These are phyloP conservation scores for Cyanistes caeruleus DNA, from an alignment of 2,113 vertebrate genomes.

Conservation along the genomic window DNA sequence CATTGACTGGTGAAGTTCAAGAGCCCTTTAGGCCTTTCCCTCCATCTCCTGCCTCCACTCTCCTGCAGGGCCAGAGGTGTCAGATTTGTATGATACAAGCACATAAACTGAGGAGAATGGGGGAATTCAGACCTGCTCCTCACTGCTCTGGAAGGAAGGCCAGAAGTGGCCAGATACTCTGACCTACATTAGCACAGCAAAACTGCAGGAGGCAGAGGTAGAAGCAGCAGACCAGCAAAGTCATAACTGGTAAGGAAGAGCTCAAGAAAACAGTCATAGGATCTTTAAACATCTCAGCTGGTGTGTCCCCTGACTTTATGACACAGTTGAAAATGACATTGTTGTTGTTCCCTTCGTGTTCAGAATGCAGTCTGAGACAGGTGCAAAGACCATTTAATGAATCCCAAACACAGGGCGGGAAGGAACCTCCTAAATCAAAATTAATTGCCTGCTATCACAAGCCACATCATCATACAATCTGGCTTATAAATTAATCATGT, in stretches of 20 bases:
- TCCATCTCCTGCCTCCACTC: background rate
- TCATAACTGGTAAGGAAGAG: background rate
- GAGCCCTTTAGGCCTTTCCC: background rate
- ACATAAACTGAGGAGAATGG: background rate
- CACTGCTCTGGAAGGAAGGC: background rate
- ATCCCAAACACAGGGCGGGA: background rate
- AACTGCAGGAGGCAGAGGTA: background rate
- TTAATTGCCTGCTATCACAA: constrained; percentile 39
- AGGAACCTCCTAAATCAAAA: constrained; percentile 41
- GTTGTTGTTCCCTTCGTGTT: accelerated
- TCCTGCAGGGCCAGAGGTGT: background rate
- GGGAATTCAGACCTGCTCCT: background rate
- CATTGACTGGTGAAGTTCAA: accelerated
- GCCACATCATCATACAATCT: constrained; percentile 10
- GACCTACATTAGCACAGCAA: background rate
- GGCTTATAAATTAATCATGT: constrained; percentile 44
- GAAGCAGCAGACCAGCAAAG: background rate
- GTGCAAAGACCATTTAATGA: background rate
- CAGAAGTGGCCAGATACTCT: background rate
- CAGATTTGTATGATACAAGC: background rate
- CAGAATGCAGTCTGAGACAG: background rate
- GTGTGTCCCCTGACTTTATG: background rate
- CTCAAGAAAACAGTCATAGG: background rate
- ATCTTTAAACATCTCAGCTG: background rate
- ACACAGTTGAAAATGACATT: background rate